Evolutionary conservation across 2,113 vertebrate genomes (phyloP).

Genomic region (Saccopteryx leptura): DNA sequence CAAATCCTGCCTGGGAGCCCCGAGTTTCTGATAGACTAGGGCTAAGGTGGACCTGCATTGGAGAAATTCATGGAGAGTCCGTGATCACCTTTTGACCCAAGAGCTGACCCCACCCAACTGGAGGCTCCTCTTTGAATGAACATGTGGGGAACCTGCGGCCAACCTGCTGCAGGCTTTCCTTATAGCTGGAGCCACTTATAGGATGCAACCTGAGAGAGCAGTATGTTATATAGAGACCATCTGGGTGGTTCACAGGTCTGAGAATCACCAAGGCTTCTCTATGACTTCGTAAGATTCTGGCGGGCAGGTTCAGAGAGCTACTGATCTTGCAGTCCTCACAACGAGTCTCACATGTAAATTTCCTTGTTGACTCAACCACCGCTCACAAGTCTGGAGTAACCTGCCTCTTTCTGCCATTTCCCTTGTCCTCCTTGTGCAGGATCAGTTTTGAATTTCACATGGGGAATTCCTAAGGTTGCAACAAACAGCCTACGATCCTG

Average conservation of each 20-base stretch:
- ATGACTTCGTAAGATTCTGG: not conserved
- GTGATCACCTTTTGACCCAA: not conserved
- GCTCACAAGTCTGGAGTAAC: not conserved
- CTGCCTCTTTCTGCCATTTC: not conserved
- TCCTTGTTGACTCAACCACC: not conserved
- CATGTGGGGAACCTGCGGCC: too few species aligned
- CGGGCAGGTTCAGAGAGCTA: not conserved
- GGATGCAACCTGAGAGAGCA: not conserved
- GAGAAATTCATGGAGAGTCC: not conserved
- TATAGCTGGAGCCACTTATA: not conserved
- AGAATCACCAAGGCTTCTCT: not conserved
- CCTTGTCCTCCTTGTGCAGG: not conserved
- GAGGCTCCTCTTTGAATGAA: not conserved
- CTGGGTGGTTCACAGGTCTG: not conserved
- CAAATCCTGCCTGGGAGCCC: not conserved
- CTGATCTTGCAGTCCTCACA: rapidly evolving
- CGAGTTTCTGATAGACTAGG: not conserved
- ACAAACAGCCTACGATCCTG: not conserved
- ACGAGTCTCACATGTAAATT: not conserved
- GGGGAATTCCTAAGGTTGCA: not conserved
- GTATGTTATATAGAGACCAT: not conserved
- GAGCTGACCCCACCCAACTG: too few species aligned
- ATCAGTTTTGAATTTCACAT: not conserved
- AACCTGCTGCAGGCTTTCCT: not conserved
- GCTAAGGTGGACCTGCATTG: not conserved